Conservation (phyloP, 2,888 invertebrate species). For the Drosophila differens region DNA sequence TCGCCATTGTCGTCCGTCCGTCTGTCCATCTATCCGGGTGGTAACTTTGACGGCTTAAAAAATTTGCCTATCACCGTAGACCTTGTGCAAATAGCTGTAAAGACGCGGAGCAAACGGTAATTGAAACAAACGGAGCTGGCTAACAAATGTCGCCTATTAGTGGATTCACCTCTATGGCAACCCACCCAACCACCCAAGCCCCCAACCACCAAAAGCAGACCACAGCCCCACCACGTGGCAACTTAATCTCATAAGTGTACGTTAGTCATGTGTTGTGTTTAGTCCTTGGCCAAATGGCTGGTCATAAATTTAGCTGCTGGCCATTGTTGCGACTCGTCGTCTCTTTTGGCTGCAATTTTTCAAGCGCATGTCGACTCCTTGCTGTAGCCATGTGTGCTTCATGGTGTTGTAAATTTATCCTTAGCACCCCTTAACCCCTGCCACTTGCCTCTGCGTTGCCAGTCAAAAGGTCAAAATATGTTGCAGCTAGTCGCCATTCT, state of each 20-base stretch:
- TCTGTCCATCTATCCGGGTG: slow-evolving; percentile 49
- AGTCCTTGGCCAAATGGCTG: slow-evolving; percentile 73
- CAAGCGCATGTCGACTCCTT: slow-evolving; percentile 64
- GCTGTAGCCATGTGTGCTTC: slow-evolving; percentile 59
- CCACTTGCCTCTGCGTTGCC: slow-evolving; percentile 18
- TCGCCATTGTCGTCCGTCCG: slow-evolving; percentile 14
- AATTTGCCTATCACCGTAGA: slow-evolving; percentile 67
- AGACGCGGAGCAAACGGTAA: slow-evolving; percentile 65
- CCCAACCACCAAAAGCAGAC: not conserved
- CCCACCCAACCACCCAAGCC: not conserved
- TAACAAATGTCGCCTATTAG: slow-evolving; percentile 43
- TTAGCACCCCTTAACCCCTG: not conserved
- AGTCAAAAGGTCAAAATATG: slow-evolving; percentile 70
- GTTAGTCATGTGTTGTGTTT: slow-evolving; percentile 71
- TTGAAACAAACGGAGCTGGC: slow-evolving; percentile 73
- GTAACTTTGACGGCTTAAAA: slow-evolving; percentile 76
- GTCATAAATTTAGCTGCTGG: slow-evolving; percentile 73
- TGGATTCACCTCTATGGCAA: slow-evolving; percentile 39
- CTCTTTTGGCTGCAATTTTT: slow-evolving; percentile 71
- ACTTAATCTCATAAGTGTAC: slow-evolving; percentile 81
- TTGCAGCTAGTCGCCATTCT: slow-evolving; percentile 52
- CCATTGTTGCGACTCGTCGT: slow-evolving; percentile 61
- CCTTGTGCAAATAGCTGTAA: slow-evolving; percentile 72
- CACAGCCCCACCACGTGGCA: slow-evolving; percentile 23
- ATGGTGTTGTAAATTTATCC: slow-evolving; percentile 48